Base-by-base conservation (phyloP, 2,113 vertebrate species). In the Micronycteris hirsuta region DNA sequence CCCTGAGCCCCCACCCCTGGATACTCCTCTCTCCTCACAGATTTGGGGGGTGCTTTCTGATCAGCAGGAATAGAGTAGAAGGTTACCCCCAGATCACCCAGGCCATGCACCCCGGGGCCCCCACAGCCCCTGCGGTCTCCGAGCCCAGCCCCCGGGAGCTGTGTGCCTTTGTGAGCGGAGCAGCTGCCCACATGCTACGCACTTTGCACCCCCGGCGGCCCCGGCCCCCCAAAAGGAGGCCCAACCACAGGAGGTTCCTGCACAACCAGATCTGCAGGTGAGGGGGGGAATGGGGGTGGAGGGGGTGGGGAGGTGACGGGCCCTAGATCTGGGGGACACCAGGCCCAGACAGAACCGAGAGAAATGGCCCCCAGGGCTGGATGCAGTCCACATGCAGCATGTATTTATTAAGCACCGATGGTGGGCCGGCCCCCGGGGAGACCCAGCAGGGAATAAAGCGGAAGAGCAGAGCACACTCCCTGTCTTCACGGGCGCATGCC, bases 181-280 rank as follows among this genome's bases (percentile, higher is more conserved):
- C 89, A 0, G 56, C 95, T 0, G 31, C 63, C 8, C 93, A 84
- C 17, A 9, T 96, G 84, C 86, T 97, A 2, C 84, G 89, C 0
- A 43, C 86, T 20, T 68, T 97, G 76, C 93, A 97, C 71, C 97
- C 97, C 17, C 80, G 74, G 71, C 49, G 65, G 54, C 7, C 82
- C 11, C 76, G 68, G 49, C 86, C 93, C 94, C 89, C 56, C 87
- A 97, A 91, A 85, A 96, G 96, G 78, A 96, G 74, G 58, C 97
- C 95, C 77, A 97, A 95, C 93, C 97, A 93, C 89, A 87, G 97
- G 67, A n/a, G 92, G 58, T 96, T 96, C 78, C 97, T 97, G 26
- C 93, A 97, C 86, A 96, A 91, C 70, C 98, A 97, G 90, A 89
- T 96, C 82, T 96, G 93, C 98, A 98, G 96, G 97, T 98, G 90